These are phyloP conservation scores for Coregonus sp. DNA, from an alignment of 2,797 vertebrate genomes.

Conservation along the genomic window DNA sequence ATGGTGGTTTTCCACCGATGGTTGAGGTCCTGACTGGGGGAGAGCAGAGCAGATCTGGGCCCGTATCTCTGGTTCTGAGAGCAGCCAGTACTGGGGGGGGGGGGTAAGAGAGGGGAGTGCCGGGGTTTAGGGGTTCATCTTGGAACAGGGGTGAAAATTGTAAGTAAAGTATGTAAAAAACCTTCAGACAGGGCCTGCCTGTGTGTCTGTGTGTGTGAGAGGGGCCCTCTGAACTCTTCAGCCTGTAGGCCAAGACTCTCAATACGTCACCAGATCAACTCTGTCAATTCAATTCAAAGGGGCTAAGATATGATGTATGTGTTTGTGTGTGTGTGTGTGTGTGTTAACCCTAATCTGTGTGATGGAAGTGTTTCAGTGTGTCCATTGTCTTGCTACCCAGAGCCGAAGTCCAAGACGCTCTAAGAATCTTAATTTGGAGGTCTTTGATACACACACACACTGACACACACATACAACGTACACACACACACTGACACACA, in stretches of 20 bases:
- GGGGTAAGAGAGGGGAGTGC: slow-evolving; percentile 9
- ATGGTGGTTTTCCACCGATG: background rate
- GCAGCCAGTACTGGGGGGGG: slow-evolving; percentile 31
- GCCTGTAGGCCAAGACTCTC: background rate
- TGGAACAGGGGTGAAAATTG: background rate
- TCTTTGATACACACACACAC: slow-evolving; percentile 1
- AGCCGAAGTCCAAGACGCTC: slow-evolving; percentile 25
- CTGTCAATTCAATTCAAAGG: no score
- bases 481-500: slow-evolving; percentile 4
- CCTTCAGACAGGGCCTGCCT: slow-evolving; percentile 6
- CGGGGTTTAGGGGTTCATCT: background rate
- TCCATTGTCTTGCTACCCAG: slow-evolving; percentile 14
- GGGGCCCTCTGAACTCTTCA: background rate
- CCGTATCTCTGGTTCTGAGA: background rate
- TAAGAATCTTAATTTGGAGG: slow-evolving; percentile 26
- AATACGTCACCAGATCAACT: background rate
- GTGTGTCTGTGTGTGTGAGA: background rate
- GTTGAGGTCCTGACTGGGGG: background rate
- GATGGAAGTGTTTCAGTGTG: slow-evolving; percentile 18
- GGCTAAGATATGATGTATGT: background rate
- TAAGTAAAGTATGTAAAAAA: background rate
- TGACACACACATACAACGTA: background rate
- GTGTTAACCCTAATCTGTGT: slow-evolving; percentile 37
- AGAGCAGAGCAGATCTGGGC: background rate
- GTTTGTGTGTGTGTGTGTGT: slow-evolving; percentile 8